Conservation (phyloP, 2,888 invertebrate species). For the Lasioglossum calceatum region DNA sequence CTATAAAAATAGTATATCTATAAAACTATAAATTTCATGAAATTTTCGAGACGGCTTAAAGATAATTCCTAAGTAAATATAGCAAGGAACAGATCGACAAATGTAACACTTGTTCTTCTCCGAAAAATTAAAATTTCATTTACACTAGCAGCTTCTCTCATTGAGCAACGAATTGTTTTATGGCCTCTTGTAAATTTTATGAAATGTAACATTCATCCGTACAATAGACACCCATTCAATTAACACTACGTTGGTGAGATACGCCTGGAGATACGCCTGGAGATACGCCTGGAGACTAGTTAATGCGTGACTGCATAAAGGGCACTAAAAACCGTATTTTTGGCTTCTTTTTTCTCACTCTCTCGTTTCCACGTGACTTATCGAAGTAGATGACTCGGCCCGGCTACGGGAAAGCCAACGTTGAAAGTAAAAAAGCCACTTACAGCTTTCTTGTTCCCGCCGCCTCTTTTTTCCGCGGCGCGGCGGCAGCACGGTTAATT, state of each 20-base stretch:
- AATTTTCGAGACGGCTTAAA: too few relatives aligned
- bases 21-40: too few relatives aligned
- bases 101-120: not conserved
- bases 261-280: too few relatives aligned
- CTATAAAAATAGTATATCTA: too few relatives aligned
- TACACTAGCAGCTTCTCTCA: not conserved
- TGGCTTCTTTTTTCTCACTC: not conserved
- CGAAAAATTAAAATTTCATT: not conserved
- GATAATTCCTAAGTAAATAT: not conserved
- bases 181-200: not conserved
- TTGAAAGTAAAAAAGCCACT: constrained; percentile 6
- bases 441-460: constrained; percentile 9
- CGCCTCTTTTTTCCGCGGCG: not conserved
- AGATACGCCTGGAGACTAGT: not conserved
- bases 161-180: not conserved
- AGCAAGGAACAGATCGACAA: not conserved
- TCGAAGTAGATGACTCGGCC: not conserved
- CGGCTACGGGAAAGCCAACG: not conserved
- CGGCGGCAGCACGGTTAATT: not conserved
- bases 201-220: not conserved
- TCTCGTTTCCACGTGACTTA: not conserved
- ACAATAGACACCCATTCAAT: not conserved
- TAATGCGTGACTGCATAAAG: not conserved
- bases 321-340: not conserved
- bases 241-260: not conserved